Evolutionary conservation across 2,797 vertebrate genomes (phyloP).

Genomic region (Cyclopterus lumpus): DNA sequence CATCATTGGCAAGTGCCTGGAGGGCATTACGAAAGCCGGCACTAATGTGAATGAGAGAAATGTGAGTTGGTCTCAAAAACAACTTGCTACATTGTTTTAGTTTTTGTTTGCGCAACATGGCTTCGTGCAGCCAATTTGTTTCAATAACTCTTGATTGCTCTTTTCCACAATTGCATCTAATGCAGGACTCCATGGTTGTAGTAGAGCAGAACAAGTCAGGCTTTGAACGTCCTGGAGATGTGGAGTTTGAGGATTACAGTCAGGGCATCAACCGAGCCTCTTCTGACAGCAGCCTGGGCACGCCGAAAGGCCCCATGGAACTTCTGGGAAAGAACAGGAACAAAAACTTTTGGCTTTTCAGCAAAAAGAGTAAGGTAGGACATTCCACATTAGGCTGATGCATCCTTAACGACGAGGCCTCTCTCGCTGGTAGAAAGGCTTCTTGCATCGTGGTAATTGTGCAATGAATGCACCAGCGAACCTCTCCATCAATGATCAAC

Average conservation of each 20-base stretch:
- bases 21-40: slow-evolving; percentile 90
- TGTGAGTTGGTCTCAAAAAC: slow-evolving; percentile 77
- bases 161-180: slow-evolving; percentile 17
- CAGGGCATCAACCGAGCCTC: slow-evolving; percentile 90
- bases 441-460: not conserved
- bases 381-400: not conserved
- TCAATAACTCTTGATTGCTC: slow-evolving; percentile 24
- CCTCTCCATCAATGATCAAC: not conserved
- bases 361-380: slow-evolving; percentile 91
- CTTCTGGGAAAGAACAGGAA: slow-evolving; percentile 84
- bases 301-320: slow-evolving; percentile 87
- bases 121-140: slow-evolving; percentile 1
- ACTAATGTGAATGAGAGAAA: slow-evolving; percentile 87
- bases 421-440: not conserved
- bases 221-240: slow-evolving; percentile 89
- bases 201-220: slow-evolving; percentile 93
- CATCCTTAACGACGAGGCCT: slow-evolving; percentile 1
- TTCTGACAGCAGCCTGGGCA: slow-evolving; percentile 90
- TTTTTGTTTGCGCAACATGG: not conserved
- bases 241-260: slow-evolving; percentile 94
- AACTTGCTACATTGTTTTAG: slow-evolving; percentile 23
- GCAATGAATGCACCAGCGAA: not conserved
- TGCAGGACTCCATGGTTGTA: slow-evolving; percentile 88
- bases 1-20: slow-evolving; percentile 92
- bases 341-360: slow-evolving; percentile 91